Conservation (phyloP, 2,113 vertebrate species). For the Paradoxurus hermaphroditus region DNA sequence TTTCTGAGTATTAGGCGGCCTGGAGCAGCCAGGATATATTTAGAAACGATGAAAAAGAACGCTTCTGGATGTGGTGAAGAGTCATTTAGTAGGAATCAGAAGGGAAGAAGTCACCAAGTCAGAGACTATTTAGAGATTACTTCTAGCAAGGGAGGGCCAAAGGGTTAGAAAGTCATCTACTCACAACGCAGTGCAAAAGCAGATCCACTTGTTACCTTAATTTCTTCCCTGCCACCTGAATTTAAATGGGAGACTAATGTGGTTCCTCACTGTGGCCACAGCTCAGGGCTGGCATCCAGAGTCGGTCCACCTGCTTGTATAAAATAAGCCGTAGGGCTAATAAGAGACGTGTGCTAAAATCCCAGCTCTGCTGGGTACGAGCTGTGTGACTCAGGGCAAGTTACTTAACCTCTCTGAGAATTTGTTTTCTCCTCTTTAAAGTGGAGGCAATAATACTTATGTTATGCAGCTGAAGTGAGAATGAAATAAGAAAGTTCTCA, state of each 20-base stretch:
- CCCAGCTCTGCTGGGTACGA: background rate
- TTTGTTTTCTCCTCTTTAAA: constrained; percentile 13
- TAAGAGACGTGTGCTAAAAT: background rate
- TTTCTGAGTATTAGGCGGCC: background rate
- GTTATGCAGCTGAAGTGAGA: background rate
- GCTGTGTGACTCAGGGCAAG: background rate
- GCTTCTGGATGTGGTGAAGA: constrained; percentile 1
- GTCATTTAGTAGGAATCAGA: background rate
- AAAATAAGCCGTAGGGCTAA: background rate
- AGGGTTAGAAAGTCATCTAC: background rate
- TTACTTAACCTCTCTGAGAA: background rate
- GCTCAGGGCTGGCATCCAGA: background rate
- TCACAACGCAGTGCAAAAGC: background rate
- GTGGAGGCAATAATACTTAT: background rate
- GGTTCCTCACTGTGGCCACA: background rate
- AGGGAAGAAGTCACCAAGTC: background rate
- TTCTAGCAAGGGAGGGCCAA: background rate
- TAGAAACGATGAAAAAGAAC: constrained; percentile 14
- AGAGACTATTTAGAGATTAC: constrained; percentile 21
- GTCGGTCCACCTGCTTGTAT: background rate
- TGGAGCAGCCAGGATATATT: background rate
- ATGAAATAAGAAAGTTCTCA: background rate
- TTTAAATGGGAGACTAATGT: background rate
- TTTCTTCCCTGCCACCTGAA: background rate
- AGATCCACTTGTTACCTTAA: background rate